Base-by-base conservation (phyloP, 2,113 vertebrate species). In the Junco hyemalis region DNA sequence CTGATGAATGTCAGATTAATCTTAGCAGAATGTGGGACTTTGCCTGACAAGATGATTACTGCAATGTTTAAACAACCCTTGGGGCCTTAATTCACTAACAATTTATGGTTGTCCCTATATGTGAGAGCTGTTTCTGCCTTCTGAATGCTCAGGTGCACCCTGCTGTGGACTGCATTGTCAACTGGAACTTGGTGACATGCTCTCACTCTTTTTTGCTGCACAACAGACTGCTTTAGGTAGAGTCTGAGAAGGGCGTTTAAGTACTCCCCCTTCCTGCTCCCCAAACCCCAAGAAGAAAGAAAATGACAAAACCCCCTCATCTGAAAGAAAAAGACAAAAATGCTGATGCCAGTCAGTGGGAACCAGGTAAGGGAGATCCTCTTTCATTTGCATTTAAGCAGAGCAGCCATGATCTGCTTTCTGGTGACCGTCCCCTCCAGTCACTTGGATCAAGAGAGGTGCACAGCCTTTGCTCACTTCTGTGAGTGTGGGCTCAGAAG, bases 11-110 rank as follows among this genome's bases (percentile, higher is more conserved):
- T 97, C 90, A 95, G 95, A 93, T 96, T 97, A 96, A 89, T 97
- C 44, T 90, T 92, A 90, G 90, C 77, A 94, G 95, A 97, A 97
- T 95, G 88, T 92, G 79, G 88, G 95, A 80, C 90, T 95, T 95
- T 80, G 84, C 88, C 92, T 96, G 96, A 97, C 95, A 96, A 91
- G 94, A 96, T 91, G 93, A 96, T 97, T 97, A 92, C 88, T 95
- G 95, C 90, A 96, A 96, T 96, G 97, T 96, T 97, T 97, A 97
- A 97, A 92, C 94, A 96, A 95, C 88, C 81, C 94, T 95, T 89
- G 90, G 81, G 94, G 86, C 90, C 78, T 95, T 95, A 88, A 92
- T 96, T 96, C 29, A 2, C 81, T 88, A 80, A 93, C 96, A 90
- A 77, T 96, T 96, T 93, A 86, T 86, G 54, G 72, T 86, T 86